Evolutionary conservation across 2,888 invertebrate genomes (phyloP).

Genomic region (Sinodicranocentrus sp.): DNA sequence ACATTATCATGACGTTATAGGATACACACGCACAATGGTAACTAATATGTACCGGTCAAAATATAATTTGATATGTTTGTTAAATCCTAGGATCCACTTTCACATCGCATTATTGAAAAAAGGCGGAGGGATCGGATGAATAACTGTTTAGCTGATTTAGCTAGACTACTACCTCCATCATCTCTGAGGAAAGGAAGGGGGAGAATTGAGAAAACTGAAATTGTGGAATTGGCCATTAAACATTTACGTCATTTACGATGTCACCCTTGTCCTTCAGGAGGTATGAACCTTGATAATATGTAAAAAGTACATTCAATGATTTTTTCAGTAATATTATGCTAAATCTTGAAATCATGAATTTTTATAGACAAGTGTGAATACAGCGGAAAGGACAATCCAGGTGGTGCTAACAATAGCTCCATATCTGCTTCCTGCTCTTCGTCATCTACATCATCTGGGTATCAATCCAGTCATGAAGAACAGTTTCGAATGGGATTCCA

Average conservation of each 20-base stretch:
- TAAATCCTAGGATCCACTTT: slow-evolving; percentile 93
- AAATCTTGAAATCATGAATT: no score
- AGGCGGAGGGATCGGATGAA: slow-evolving; percentile 97
- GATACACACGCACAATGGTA: no score
- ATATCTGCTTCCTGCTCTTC: slow-evolving; percentile 41
- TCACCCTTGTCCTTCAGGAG: slow-evolving; percentile 78
- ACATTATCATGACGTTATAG: no score
- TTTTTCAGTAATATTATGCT: no score
- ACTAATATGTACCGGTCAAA: no score
- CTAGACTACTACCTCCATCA: slow-evolving; percentile 93
- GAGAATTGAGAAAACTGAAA: slow-evolving; percentile 97
- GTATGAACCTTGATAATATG: slow-evolving; percentile 72
- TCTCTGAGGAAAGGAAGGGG: slow-evolving; percentile 97
- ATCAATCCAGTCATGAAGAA: slow-evolving; percentile 78
- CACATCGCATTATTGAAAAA: slow-evolving; percentile 98
- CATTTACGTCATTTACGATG: slow-evolving; percentile 93
- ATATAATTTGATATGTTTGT: background rate
- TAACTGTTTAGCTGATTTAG: slow-evolving; percentile 95
- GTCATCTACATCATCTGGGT: slow-evolving; percentile 68
- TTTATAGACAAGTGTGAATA: slow-evolving; percentile 74
- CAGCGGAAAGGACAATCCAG: slow-evolving; percentile 51
- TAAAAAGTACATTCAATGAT: no score
- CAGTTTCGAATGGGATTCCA: slow-evolving; percentile 91
- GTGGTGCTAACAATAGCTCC: slow-evolving; percentile 22
- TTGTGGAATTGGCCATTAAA: slow-evolving; percentile 98